Evolutionary conservation across 2,113 vertebrate genomes (phyloP), one percentile per base, ranked within the genome.

Genomic region (Cercocebus atys): DNA sequence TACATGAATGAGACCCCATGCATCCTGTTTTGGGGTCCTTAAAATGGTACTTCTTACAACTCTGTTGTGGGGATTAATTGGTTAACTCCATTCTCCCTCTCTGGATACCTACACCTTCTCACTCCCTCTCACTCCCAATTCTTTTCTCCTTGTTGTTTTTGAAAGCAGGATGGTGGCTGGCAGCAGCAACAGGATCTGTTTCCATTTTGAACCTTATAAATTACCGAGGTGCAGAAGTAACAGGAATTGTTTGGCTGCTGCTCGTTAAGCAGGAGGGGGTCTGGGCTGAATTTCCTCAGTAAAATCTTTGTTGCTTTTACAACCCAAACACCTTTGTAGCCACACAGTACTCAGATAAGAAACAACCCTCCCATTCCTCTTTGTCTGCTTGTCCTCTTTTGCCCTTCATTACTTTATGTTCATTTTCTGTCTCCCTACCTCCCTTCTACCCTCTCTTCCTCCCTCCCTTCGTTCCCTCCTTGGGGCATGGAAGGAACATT

Each of bases 231-330:
- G 70, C 97, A 98, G 98, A 97, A 97, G 76, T 98, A 97, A 98
- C 82, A 40, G 93, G 97, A 97, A 95, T 97, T 98, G 96, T 97
- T 98, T 55, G 95, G 84, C 97, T 45, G 18, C 87, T 25, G 75
- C 98, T 98, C 45, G 68, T 98, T 98, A 99, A 99, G 97, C 98
- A 98, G 98, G 97, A 98, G 98, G 98, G 97, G 95, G 97, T 88
- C 97, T 92, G 94, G 95, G 97, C 98, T 97, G 97, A 98, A 95
- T 98, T 99, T 99, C 98, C 98, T 98, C 98, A 96, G 98, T 98
- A 98, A 99, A 99, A 98, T 93, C 96, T 98, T 98, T 97, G 91
- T 88, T 3, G 35, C 92, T 97, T 94, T 98, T 98, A 98, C 97
- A 96, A 98, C 98, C 97, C 97, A 86, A 96, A 98, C 98, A 98